A percentile compares a stretch with the other conserved stretches of the same genome.
Evolutionary conservation across 2,888 invertebrate species (phyloP).

Genomic region (Rotaria magnacalcarata): DNA sequence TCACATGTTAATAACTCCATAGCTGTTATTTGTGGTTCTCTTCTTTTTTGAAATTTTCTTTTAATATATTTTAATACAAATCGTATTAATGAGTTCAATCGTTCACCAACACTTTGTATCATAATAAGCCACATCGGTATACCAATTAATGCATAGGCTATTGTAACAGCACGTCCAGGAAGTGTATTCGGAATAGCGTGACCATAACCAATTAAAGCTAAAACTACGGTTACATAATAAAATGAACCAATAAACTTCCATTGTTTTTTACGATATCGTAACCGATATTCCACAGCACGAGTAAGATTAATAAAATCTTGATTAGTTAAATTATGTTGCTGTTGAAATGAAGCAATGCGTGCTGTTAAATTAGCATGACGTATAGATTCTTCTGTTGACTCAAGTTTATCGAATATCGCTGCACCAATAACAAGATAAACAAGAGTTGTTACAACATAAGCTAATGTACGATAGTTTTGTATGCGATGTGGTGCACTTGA

Average conservation of each 20-base stretch:
- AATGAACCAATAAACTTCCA: slow-evolving; percentile 99
- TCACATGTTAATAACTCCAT: slow-evolving; percentile 45
- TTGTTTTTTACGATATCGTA: slow-evolving; percentile 94
- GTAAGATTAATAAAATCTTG: slow-evolving; percentile 84
- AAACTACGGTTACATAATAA: slow-evolving; percentile 95
- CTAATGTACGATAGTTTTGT: slow-evolving; percentile 96
- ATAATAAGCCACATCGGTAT: slow-evolving; percentile 92
- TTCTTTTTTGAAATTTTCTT: slow-evolving; percentile 67
- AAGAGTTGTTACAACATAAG: slow-evolving; percentile 93
- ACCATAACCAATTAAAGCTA: slow-evolving; percentile 96
- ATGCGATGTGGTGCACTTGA: background rate
- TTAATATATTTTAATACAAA: slow-evolving; percentile 83
- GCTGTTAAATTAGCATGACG: slow-evolving; percentile 1
- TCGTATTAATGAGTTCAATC: slow-evolving; percentile 92
- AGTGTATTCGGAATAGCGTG: slow-evolving; percentile 94
- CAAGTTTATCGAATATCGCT: slow-evolving; percentile 93
- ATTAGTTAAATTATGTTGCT: slow-evolving; percentile 83
- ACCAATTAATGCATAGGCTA: slow-evolving; percentile 75
- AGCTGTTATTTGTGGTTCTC: slow-evolving; percentile 38
- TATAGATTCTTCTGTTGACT: slow-evolving; percentile 57
- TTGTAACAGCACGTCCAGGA: slow-evolving; percentile 92
- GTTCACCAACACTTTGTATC: slow-evolving; percentile 98
- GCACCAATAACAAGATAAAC: slow-evolving; percentile 97
- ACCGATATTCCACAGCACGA: slow-evolving; percentile 91
- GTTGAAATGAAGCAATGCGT: slow-evolving; percentile 47